Evolutionary conservation across 2,797 vertebrate genomes (phyloP).

Genomic region (Petrocephalus sullivani): DNA sequence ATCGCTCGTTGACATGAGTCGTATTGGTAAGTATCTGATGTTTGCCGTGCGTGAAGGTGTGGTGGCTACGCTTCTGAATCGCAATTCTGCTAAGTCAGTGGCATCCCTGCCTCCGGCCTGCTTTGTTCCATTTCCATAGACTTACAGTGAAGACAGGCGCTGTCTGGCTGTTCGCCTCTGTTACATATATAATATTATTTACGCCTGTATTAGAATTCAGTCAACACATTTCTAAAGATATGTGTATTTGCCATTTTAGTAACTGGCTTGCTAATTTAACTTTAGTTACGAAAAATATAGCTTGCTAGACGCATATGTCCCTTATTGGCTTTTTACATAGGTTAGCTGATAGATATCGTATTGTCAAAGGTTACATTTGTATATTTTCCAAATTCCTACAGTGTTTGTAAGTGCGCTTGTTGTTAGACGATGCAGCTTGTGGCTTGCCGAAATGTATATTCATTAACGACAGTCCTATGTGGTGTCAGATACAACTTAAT

Average conservation of each 20-base stretch:
- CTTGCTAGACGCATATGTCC: not conserved
- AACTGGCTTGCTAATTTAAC: not conserved
- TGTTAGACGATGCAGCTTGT: not conserved
- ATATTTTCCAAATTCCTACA: not conserved
- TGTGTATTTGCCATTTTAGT: not conserved
- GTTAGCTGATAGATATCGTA: not conserved
- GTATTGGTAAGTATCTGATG: slow-evolving; percentile 49
- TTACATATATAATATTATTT: not conserved
- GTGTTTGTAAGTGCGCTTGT: not conserved
- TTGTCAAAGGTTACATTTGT: not conserved
- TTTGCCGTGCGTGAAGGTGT: not conserved
- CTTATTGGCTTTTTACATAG: not conserved
- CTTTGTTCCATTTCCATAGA: slow-evolving; percentile 42
- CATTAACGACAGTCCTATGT: not conserved
- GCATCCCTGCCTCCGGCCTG: slow-evolving; percentile 39
- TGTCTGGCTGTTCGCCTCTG: not conserved
- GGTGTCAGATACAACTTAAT: not conserved
- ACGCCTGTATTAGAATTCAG: not conserved
- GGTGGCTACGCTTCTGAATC: not conserved
- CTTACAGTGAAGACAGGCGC: not conserved
- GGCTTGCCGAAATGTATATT: not conserved
- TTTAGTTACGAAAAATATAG: not conserved
- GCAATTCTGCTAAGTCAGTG: slow-evolving; percentile 61
- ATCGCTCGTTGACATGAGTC: slow-evolving; percentile 52
- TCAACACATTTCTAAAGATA: not conserved